Evolutionary conservation across 2,888 invertebrate species (phyloP), one percentile per base, ranked within the genome.

Genomic region (Epinotia brunnichana): DNA sequence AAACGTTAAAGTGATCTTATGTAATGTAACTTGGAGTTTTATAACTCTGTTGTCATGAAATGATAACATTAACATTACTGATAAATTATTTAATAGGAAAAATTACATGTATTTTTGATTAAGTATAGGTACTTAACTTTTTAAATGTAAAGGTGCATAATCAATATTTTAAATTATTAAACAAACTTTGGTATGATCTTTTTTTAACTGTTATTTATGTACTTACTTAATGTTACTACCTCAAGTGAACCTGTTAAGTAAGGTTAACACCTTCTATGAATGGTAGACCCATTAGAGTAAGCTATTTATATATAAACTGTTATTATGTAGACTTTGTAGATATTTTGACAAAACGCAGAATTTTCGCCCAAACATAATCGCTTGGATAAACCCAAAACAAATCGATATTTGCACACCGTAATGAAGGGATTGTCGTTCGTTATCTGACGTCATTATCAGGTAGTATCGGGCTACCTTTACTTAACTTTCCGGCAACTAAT

Each of bases 401-500:
- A 51, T 73, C 68, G 69, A 63, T 59, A 63, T 69, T 69, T 9
- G 63, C 51, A 53, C 69, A 61, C 29, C 57, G 60, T 71, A 67
- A 73, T 53, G 54, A 35, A 63, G 62, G 72, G 68, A 69, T 73
- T 68, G 53, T 51, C 56, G 17, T 56, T 15, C 19, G 56, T 72
- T 76, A 78, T 76, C 76, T 76, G 76, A 77, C 71, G 74, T 70
- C 77, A 69, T 76, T 78, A 84, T 85, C 83, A 78, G 76, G 69
- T 68, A 76, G 71, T 74, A 74, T 75, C 75, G 76, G 67, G 56
- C 61, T 74, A 74, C 71, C 72, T 74, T 69, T 69, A 69, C 76
- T 77, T 76, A 78, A 79, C 78, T 81, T 76, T 68, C 76, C 76
- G 76, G 80, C 79, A 71, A 85, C 82, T 91, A 91, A 92, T 91